phyloP scores from a whole-genome alignment of 2,113 vertebrate species.

The Romanogobio albipinnatus region DNA sequence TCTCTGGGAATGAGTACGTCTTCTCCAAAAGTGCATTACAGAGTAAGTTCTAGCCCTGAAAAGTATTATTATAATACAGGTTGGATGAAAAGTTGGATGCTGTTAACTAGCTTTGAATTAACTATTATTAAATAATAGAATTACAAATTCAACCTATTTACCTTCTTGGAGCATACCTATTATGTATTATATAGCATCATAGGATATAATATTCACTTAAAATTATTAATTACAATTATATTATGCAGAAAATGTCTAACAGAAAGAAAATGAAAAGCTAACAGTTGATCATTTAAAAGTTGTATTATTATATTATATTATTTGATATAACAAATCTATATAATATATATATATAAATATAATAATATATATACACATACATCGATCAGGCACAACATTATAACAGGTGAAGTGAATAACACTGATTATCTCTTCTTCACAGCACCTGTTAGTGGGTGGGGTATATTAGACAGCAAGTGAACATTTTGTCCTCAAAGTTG shows the following conservation, averaged over 20 bases:
- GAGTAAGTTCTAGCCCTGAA: slow-evolving; percentile 28
- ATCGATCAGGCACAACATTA: too few species aligned
- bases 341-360: too few species aligned
- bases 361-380: too few species aligned
- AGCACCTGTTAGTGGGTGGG: too few species aligned
- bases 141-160: neutral
- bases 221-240: neutral
- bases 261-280: neutral
- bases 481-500: too few species aligned
- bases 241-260: neutral
- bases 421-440: too few species aligned
- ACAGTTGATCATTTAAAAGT: too few species aligned
- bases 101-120: neutral
- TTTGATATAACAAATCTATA: too few species aligned
- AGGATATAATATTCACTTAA: neutral
- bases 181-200: neutral
- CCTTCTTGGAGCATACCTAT: neutral
- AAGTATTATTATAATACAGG: neutral
- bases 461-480: too few species aligned
- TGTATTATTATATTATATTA: too few species aligned
- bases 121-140: neutral
- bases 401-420: too few species aligned
- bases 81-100: neutral
- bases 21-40: slow-evolving; percentile 91
- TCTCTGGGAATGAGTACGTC: slow-evolving; percentile 90